Evolutionary conservation across 2,797 vertebrate species (phyloP), one percentile per base, ranked within the genome.

Genomic region (Zenarchopterus dispar): DNA sequence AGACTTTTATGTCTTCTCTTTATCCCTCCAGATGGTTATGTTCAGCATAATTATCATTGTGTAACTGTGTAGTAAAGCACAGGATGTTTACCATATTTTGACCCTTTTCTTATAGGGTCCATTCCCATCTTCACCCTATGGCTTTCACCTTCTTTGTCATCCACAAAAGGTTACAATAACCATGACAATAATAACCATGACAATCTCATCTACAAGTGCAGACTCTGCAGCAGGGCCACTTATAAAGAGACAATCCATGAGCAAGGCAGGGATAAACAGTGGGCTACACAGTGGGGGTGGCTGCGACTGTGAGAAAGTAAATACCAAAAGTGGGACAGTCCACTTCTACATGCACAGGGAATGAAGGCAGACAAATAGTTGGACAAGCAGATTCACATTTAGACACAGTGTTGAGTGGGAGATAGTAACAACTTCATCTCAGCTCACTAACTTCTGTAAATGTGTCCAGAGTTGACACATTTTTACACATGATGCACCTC

Each of bases 151-250:
- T 67, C 78, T 83, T 86, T 80, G 77, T 87, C 72, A 62, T 65
- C 48, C 45, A 89, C 77, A 88, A 89, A 85, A 84, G 84, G 72
- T 83, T 73, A 81, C 71, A 80, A 85, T 79, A 87, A 84, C 82
- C 84, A 78, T 88, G 84, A 84, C 78, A 82, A 88, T 88, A 75
- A 85, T 79, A 86, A 86, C 84, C 85, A 85, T 89, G 85, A 89
- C 82, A 85, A 90, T 88, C 83, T 89, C 86, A 89, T 89, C 81
- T 82, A 75, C 71, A 73, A 66, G 73, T 67, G 41, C 70, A 45
- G 75, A 72, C 75, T 70, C 76, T 68, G 63, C 62, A 77, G 66
- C 55, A 76, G 70, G 46, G 69, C 58, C 56, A 70, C 51, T 62
- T 77, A 78, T 70, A 86, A 83, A 76, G 83, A 82, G 84, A 85